A percentile compares a stretch with the other conserved stretches of the same genome.
These are phyloP conservation scores for Clarias batrachus DNA, from an alignment of 2,113 vertebrate genomes.

Conservation along the genomic window DNA sequence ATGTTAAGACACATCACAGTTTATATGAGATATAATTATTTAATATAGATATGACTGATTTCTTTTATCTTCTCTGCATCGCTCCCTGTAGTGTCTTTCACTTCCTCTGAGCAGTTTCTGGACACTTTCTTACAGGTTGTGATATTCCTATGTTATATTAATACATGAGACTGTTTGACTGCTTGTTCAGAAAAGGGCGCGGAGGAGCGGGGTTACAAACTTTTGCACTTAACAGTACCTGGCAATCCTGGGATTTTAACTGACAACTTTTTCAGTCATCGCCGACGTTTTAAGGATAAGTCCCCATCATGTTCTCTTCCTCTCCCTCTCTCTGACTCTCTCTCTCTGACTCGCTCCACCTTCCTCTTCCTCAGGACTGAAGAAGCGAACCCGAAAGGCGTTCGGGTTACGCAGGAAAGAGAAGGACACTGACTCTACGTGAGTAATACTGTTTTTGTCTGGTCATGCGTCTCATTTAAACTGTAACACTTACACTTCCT, in stretches of 20 bases:
- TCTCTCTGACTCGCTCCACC: neutral
- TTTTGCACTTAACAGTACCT: neutral
- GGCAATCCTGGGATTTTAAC: neutral
- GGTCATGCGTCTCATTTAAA: neutral
- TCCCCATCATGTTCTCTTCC: neutral
- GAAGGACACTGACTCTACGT: constrained; percentile 93
- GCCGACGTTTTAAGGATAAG: too few species aligned
- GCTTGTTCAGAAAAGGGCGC: neutral
- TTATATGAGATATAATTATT: neutral
- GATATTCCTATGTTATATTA: too few species aligned
- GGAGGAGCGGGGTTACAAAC: neutral
- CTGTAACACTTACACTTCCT: neutral
- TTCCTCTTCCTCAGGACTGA: constrained; percentile 80
- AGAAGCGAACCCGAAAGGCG: constrained; percentile 96
- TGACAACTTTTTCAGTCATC: too few species aligned
- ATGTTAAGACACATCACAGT: neutral
- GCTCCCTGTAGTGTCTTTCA: neutral
- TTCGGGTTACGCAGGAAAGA: constrained; percentile 98
- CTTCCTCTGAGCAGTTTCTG: neutral
- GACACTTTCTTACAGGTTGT: neutral
- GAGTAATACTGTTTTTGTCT: constrained; percentile 57
- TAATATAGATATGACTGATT: too few species aligned
- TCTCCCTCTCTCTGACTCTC: neutral
- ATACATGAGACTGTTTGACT: too few species aligned
- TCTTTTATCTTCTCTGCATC: too few species aligned